A percentile compares a stretch with the other conserved stretches of the same genome.
These are phyloP conservation scores for Samia ricini DNA, from an alignment of 1,140 invertebrate genomes.

Conservation along the genomic window DNA sequence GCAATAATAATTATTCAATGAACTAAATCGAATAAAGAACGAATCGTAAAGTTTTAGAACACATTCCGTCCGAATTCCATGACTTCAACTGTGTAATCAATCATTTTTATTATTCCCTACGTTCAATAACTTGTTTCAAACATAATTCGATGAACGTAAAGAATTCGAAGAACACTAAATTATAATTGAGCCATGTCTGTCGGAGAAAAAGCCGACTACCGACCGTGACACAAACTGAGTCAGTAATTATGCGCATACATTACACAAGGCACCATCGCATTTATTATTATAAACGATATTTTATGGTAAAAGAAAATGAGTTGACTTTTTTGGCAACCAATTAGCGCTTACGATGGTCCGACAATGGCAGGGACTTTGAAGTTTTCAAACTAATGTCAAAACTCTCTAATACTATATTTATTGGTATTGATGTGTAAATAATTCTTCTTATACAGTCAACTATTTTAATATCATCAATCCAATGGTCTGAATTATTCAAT, in stretches of 20 bases:
- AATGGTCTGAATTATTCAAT: too few species aligned
- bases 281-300: conserved; percentile 11
- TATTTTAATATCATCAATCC: too few species aligned
- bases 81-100: not conserved
- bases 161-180: not conserved
- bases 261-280: conserved; percentile 7
- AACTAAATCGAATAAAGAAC: too few species aligned
- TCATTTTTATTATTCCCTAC: not conserved
- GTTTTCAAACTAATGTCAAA: not conserved
- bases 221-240: conserved; percentile 5
- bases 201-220: conserved; percentile 3
- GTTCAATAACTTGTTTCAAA: not conserved
- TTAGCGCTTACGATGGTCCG: not conserved
- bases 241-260: conserved; percentile 26
- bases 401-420: too few species aligned
- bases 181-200: conserved; percentile 3
- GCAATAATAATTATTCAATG: too few species aligned
- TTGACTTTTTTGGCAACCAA: not conserved
- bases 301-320: conserved; percentile 5
- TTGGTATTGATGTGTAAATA: too few species aligned
- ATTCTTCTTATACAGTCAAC: too few species aligned
- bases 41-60: not conserved
- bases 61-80: not conserved
- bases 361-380: not conserved
- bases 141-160: not conserved